Evolutionary conservation across 1,140 invertebrate genomes (phyloP), one percentile per base, ranked within the genome.

Genomic region (Drosophila kepulauana): DNA sequence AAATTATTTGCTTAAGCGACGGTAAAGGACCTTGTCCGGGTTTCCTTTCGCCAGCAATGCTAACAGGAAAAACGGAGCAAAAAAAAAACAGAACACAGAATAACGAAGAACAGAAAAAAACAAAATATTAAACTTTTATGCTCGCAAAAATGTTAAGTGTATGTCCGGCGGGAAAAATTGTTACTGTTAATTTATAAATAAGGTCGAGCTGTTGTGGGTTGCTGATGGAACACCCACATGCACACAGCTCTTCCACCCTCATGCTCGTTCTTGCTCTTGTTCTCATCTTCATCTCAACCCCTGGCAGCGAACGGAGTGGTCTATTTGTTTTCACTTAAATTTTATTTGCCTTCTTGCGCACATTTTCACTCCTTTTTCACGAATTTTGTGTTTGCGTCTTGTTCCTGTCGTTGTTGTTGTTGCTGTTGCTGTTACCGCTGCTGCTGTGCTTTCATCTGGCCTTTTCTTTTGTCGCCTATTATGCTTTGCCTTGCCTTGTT

Each of bases 171-270:
- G 82, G 77, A 80, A 82, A 87, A 87, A 88, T 88, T 80, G 84
- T 84, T 80, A 80, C 82, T 87, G 80, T 88, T 87, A 82, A 87
- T 87, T 87, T 87, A 80, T 88, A 87, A 87, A 88, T 87, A 87
- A 82, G 82, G 82, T 79, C 68, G 59, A 69, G 79, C 79, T 87
- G 67, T 76, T 87, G 68, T 78, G 67, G 73, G 62, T 38, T 48
- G 52, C 49, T 74, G 56, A 67, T 69, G 82, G 72, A 57, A 64
- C 48, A 43, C 54, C 43, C 46, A 57, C 57, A 13, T 48, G 41
- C 45, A 38, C 8, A 38, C 35, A 38, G 35, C 35, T 3, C 35
- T 7, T 38, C 45, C 65, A 49, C 20, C 58, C 46, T 11, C 8
- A 33, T 10, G 38, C 41, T 3, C 25, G 11, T 13, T 28, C 52